Evolutionary conservation across 2,888 invertebrate genomes (phyloP).

Genomic region (Iselma pallidipennis): DNA sequence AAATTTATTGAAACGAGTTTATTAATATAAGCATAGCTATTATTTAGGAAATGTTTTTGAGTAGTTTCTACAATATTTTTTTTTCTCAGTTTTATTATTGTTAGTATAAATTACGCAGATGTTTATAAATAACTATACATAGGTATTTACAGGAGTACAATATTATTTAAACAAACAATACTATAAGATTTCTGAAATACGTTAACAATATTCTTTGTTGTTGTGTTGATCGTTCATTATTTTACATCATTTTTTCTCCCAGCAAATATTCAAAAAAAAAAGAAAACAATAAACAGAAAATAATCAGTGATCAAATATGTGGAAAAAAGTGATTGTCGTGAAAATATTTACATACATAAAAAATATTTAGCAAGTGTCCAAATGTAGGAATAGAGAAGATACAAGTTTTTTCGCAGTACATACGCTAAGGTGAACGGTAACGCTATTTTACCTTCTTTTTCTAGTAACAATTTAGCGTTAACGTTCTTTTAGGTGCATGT

Average conservation of each 20-base stretch:
- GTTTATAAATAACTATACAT: slow-evolving; percentile 55
- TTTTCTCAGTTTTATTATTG: no score
- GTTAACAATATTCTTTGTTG: slow-evolving; percentile 29
- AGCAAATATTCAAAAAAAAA: background rate
- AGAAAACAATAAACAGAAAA: slow-evolving; percentile 6
- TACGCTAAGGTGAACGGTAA: no score
- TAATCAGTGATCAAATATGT: slow-evolving; percentile 18
- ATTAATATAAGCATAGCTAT: slow-evolving; percentile 37
- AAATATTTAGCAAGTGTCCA: no score
- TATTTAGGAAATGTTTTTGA: slow-evolving; percentile 30
- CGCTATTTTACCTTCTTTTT: no score
- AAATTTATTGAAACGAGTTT: slow-evolving; percentile 11
- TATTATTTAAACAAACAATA: slow-evolving; percentile 27
- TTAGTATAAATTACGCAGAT: slow-evolving; percentile 43
- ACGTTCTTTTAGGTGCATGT: no score
- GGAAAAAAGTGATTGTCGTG: slow-evolving; percentile 43
- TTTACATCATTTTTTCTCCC: slow-evolving; percentile 14
- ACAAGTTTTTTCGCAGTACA: no score
- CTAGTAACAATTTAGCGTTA: no score
- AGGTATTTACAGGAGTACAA: slow-evolving; percentile 55
- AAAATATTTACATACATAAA: slow-evolving; percentile 13
- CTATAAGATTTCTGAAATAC: slow-evolving; percentile 30
- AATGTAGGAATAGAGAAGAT: no score
- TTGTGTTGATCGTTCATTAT: slow-evolving; percentile 16
- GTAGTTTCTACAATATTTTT: slow-evolving; percentile 37